Base-by-base conservation (phyloP, 2,113 vertebrate species). In the Garra rufa region DNA sequence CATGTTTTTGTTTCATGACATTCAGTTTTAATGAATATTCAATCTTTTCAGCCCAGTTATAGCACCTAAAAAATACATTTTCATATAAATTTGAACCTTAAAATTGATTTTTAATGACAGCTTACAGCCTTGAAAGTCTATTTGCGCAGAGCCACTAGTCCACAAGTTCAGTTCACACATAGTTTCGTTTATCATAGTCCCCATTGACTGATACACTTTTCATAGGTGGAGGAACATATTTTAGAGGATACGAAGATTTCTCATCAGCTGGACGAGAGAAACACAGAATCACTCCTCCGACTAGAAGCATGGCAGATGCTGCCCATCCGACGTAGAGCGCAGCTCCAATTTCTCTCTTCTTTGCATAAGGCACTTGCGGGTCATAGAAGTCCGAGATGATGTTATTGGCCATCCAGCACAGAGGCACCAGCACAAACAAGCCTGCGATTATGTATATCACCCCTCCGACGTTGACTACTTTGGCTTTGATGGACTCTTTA, bases 271-370 rank as follows among this genome's bases (percentile, higher is more conserved):
- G 93, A 86, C 96, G 94, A 6, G 96, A 95, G 88, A 95, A 96
- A 91, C 95, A 96, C 83, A 99, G 94, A 41, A 98, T 93, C 5
- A 93, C 88, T 0, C 97, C 97, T 0, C 97, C 97, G 7, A 96
- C 76, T 76, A 98, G 93, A 83, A 98, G 94, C 76, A 98, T 93
- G 4, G 95, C 96, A 0, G 96, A 86, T 81, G 95, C 95, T 0
- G 96, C 96, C 97, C 97, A 99, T 85, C 97, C 97, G n/a, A 97
- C 94, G 93, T 98, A 99, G 46, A 99, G 95, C 0, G 97, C 95
- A 0, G 97, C 96, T 1, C 97, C 97, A 88, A 99, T 95, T 94
- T 99, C 97, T 28, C 95, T 85, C 92, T 99, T 99, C 91, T 95
- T 55, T 41, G 96, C 93, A 9, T 91, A 0, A 0, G 94, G 94